phyloP scores from a whole-genome alignment of 1,140 invertebrate species.

The Cardiocondyla obscurior region DNA sequence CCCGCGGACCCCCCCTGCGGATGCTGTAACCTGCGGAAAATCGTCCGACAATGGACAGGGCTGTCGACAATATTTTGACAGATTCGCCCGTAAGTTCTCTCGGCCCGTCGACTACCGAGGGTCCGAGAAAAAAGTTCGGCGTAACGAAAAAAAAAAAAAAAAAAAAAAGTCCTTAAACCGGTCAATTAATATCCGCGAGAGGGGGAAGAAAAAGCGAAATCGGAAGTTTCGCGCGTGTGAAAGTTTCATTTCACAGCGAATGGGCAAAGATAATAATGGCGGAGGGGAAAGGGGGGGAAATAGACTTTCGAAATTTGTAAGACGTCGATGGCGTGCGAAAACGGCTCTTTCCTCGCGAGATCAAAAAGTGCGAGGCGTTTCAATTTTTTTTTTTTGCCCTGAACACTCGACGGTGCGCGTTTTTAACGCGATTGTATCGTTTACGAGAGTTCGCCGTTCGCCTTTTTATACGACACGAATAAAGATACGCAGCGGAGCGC shows the following conservation, averaged over 20 bases:
- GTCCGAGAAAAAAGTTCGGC: conserved; percentile 7
- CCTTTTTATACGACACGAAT: conserved; percentile 33
- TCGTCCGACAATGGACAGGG: conserved; percentile 60
- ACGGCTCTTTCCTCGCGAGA: conserved; percentile 17
- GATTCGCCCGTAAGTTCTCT: conserved; percentile 48
- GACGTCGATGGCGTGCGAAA: conserved; percentile 60
- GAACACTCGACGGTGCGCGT: neutral
- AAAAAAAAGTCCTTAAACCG: conserved; percentile 25
- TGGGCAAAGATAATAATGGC: conserved; percentile 68
- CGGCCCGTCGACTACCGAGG: conserved; percentile 45
- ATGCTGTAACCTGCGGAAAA: conserved; percentile 56
- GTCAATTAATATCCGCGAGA: conserved; percentile 31
- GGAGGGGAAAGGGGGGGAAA: neutral
- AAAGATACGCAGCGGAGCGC: conserved; percentile 42
- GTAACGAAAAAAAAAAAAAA: too few species aligned
- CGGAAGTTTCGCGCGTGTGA: conserved; percentile 53
- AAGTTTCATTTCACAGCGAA: conserved; percentile 73
- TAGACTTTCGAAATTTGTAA: conserved; percentile 53
- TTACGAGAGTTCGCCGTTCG: conserved; percentile 20
- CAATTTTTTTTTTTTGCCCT: conserved; percentile 5
- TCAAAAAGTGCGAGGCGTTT: neutral
- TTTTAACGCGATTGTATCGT: conserved; percentile 14
- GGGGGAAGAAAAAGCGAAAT: neutral
- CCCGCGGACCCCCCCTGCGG: conserved; percentile 9
- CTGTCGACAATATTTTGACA: conserved; percentile 76